These are phyloP conservation scores for Harpagifer antarcticus DNA, from an alignment of 2,797 vertebrate genomes.

Conservation along the genomic window DNA sequence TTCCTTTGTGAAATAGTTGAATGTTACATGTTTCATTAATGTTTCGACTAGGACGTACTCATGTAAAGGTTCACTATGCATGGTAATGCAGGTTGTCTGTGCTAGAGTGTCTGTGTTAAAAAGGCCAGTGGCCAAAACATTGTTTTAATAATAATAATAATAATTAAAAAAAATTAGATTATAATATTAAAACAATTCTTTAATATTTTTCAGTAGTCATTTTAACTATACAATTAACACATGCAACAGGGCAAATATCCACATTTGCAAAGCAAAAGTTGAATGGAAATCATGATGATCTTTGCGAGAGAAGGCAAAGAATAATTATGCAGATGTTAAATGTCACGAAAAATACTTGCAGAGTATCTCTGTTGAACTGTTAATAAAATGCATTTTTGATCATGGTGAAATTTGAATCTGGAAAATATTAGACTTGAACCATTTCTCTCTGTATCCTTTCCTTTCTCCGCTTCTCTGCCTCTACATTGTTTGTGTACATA, in stretches of 20 bases:
- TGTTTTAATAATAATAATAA: background rate
- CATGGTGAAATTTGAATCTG: background rate
- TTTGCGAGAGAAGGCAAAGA: background rate
- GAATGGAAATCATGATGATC: background rate
- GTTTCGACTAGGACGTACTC: background rate
- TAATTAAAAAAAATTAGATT: background rate
- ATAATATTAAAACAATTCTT: no score
- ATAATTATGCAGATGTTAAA: constrained; percentile 1
- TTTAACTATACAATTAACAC: background rate
- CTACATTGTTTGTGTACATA: constrained; percentile 31
- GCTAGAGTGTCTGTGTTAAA: background rate
- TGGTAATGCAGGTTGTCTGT: background rate
- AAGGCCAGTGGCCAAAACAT: background rate
- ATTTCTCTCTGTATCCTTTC: background rate
- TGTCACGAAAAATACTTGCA: background rate
- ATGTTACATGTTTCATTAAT: background rate
- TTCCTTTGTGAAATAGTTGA: background rate
- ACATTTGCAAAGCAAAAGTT: background rate
- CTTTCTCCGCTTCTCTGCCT: no score
- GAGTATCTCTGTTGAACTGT: background rate
- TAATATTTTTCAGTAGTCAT: no score
- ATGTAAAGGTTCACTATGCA: background rate
- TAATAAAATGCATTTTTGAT: background rate
- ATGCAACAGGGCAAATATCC: background rate
- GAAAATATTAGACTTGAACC: no score